Conservation (phyloP, 2,113 vertebrate species). For the Mustelus asterias region DNA sequence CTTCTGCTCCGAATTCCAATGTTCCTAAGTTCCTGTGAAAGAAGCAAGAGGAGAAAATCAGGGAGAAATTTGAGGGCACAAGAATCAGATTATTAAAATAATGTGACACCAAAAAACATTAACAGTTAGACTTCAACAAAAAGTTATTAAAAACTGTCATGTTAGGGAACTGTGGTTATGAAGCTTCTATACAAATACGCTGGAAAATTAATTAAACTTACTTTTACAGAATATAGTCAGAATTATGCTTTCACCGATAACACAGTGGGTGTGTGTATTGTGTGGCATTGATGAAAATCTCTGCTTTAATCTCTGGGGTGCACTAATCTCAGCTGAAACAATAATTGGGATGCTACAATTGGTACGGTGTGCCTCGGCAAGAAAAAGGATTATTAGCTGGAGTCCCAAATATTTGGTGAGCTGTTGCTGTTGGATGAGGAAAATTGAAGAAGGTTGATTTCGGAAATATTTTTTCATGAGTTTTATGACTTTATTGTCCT, state of each 20-base stretch:
- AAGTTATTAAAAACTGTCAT: not conserved
- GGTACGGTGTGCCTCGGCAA: not conserved
- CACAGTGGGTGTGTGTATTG: not conserved
- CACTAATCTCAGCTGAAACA: not conserved
- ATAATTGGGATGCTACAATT: not conserved
- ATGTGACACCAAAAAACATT: not conserved
- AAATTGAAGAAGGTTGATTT: not conserved
- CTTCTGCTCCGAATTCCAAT: no score
- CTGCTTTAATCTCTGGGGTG: not conserved
- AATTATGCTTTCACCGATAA: not conserved
- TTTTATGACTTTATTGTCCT: not conserved
- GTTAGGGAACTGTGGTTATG: no score
- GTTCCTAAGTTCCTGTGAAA: not conserved
- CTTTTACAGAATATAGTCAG: not conserved
- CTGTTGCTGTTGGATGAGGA: not conserved
- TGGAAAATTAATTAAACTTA: not conserved
- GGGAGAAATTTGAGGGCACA: not conserved
- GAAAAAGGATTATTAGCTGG: not conserved
- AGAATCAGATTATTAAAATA: not conserved
- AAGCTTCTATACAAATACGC: not conserved
- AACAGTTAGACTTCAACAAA: not conserved
- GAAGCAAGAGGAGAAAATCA: not conserved
- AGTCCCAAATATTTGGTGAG: not conserved
- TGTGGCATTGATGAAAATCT: not conserved
- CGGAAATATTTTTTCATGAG: not conserved